Conservation (phyloP, 2,797 vertebrate genomes). For the Chloroceryle inda region DNA sequence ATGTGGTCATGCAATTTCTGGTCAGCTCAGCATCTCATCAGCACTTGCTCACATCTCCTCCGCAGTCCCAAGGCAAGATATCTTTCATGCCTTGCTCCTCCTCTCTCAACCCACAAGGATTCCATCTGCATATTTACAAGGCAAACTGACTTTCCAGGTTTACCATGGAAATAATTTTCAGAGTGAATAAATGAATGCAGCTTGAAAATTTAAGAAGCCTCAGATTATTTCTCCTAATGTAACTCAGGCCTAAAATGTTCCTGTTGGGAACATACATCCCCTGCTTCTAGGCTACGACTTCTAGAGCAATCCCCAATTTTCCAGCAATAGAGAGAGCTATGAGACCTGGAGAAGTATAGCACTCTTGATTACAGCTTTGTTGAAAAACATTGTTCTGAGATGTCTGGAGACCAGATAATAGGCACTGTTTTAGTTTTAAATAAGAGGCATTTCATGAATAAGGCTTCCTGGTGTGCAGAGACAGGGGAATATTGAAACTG, state of each 20-base stretch:
- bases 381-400: conserved; percentile 49
- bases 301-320: conserved; percentile 45
- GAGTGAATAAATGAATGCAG: background rate
- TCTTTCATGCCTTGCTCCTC: background rate
- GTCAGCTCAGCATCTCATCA: conserved; percentile 13
- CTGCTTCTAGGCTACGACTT: background rate
- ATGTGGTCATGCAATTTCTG: conserved; percentile 21
- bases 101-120: background rate
- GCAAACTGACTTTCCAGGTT: background rate
- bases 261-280: conserved; percentile 2
- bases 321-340: conserved; percentile 9
- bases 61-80: background rate
- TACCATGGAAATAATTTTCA: background rate
- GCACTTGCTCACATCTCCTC: rapidly evolving
- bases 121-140: conserved; percentile 11
- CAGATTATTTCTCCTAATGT: background rate
- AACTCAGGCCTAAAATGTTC: background rate
- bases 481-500: conserved; percentile 34
- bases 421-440: conserved; percentile 54
- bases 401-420: conserved; percentile 60
- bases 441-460: conserved; percentile 60
- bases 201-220: conserved; percentile 30
- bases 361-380: conserved; percentile 59
- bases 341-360: conserved; percentile 27
- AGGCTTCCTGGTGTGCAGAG: conserved; percentile 28